Base-by-base conservation (phyloP, 2,888 invertebrate genomes). In the Seira sanloemensis region DNA sequence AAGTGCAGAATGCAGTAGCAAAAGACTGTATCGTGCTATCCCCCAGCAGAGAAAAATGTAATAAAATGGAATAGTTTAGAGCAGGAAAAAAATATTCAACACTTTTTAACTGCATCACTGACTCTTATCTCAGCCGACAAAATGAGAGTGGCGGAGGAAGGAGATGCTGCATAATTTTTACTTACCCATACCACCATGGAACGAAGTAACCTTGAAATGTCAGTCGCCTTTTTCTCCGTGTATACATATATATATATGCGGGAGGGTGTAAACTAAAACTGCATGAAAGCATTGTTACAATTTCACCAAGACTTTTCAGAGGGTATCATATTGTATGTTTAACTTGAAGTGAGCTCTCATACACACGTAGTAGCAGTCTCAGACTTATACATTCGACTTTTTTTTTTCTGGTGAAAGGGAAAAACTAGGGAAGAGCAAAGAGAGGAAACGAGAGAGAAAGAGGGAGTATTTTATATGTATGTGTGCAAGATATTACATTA, bases 161-260 rank as follows among this genome's bases (percentile, higher is more conserved):
- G 37, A 37, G 37, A 37, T 37, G 37, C 37, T 37, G 37, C 37
- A 37, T 37, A 37, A 37, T 37, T 37, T 37, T 37, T 37, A 37
- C 37, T 37, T 37, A 37, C 37, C 37, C 37, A 37, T 37, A 7
- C 4, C 37, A 37, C 12, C 37, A 37, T 37, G 37, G 37, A 37
- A 37, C 4, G 37, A 37, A 37, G 25, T 73, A 79, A 79, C 79
- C 79, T 79, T 79, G 79, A 79, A 79, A 79, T 79, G 72, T 73
- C 73, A 69, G 78, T 69, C 46, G 71, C 71, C 58, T 16, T 69
- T 73, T 54, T 19, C 23, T 7, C 37, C 12, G 4, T 37, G 12
- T 37, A 37, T 37, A 12, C 12, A n/a, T n/a, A n/a, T n/a, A n/a
- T n/a, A n/a, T n/a, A n/a, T n/a, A n/a, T 27, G 18, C 26, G 46